A percentile compares a stretch with the other conserved stretches of the same genome.
Evolutionary conservation across 92 coral and sea anemone species (phyloP).

Genomic region (Phenganax subtilis): DNA sequence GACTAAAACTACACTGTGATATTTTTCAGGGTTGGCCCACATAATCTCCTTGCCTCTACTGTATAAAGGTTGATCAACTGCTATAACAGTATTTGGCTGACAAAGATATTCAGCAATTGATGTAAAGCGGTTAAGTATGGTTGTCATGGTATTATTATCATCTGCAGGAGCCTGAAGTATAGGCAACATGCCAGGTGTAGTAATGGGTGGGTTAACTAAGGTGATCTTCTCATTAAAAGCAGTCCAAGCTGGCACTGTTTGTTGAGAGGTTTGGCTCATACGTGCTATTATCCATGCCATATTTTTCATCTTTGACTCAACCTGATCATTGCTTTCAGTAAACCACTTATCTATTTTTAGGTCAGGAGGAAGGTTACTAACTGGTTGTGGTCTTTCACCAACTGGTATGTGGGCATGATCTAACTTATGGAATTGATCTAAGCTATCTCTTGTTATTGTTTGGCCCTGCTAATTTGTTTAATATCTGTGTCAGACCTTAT

Average conservation of each 20-base stretch:
- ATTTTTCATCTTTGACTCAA: conserved; percentile 22
- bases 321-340: conserved; percentile 10
- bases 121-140: conserved; percentile 29
- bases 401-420: conserved; percentile 25
- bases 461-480: conserved; percentile 27
- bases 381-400: conserved; percentile 31
- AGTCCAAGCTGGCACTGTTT: conserved; percentile 28
- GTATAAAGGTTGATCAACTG: conserved; percentile 20
- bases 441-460: conserved; percentile 17
- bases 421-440: conserved; percentile 21
- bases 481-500: conserved; percentile 6
- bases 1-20: conserved; percentile 12
- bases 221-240: conserved; percentile 20
- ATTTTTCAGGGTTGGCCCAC: conserved; percentile 24
- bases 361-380: not conserved
- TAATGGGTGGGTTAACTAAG: conserved; percentile 25
- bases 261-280: conserved; percentile 12
- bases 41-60: conserved; percentile 29
- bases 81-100: conserved; percentile 29
- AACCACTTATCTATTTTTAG: conserved; percentile 30
- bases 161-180: conserved; percentile 38
- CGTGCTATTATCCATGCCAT: conserved; percentile 22
- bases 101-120: conserved; percentile 22
- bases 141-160: conserved; percentile 33
- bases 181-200: conserved; percentile 35